Evolutionary conservation across 2,888 invertebrate species (phyloP).

Genomic region (Linyphia triangularis): DNA sequence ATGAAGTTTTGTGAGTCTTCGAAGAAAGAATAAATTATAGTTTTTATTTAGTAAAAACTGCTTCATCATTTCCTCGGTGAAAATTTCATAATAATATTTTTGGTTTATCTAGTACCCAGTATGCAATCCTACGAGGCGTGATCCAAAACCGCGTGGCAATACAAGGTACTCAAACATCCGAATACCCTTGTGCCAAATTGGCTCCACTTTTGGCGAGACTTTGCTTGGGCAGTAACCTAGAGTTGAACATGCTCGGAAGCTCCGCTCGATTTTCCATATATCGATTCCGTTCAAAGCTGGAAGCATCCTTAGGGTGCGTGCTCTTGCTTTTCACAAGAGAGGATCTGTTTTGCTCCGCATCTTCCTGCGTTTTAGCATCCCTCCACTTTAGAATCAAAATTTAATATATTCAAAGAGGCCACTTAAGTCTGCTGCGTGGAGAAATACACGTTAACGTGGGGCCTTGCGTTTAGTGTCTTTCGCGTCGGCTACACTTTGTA

Average conservation of each 20-base stretch:
- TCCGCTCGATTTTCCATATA: not conserved
- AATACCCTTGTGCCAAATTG: not conserved
- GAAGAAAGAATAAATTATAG: no score
- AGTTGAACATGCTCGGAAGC: not conserved
- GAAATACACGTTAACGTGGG: not conserved
- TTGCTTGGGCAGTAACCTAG: not conserved
- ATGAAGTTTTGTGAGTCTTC: no score
- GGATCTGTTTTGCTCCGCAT: not conserved
- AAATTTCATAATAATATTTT: no score
- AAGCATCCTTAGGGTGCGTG: not conserved
- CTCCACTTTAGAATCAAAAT: not conserved
- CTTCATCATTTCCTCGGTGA: no score
- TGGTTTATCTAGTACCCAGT: no score
- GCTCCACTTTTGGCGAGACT: not conserved
- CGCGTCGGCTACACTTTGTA: no score
- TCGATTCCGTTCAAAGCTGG: not conserved
- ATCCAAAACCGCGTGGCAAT: not conserved
- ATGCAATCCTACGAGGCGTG: not conserved
- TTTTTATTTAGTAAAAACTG: no score
- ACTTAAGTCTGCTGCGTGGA: not conserved
- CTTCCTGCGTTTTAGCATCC: not conserved
- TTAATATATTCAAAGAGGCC: slow-evolving; percentile 1
- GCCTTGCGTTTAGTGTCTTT: not conserved
- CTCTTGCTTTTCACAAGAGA: not conserved
- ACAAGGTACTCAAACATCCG: not conserved